Conservation (phyloP, 2,113 vertebrate genomes). For the Sus scrofa region DNA sequence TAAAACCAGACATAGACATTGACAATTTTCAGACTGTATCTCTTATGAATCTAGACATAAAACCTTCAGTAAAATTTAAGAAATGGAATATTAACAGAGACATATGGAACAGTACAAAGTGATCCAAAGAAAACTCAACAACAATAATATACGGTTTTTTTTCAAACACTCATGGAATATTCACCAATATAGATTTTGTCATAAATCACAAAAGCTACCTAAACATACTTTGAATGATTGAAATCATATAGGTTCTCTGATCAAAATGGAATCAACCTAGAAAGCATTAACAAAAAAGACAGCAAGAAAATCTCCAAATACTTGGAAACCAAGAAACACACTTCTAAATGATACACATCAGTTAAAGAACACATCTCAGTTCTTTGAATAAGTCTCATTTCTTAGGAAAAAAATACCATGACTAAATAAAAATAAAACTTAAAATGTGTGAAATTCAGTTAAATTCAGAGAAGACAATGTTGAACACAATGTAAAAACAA, state of each 20-base stretch:
- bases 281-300: background rate
- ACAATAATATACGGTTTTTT: background rate
- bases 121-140: background rate
- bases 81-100: background rate
- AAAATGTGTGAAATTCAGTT: background rate
- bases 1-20: background rate
- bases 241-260: background rate
- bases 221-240: background rate
- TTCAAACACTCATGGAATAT: background rate
- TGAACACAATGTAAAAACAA: background rate
- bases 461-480: background rate
- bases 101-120: background rate
- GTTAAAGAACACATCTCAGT: background rate
- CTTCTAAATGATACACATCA: background rate
- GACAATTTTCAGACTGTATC: background rate
- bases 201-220: background rate
- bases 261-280: background rate
- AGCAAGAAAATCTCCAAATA: background rate
- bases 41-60: background rate
- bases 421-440: background rate
- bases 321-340: background rate
- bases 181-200: background rate
- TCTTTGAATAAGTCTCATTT: background rate
- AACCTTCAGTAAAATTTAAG: slow-evolving; percentile 1
- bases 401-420: background rate